Percentiles rank a stretch among this genome's conserved stretches.
Conservation (phyloP, 1,140 invertebrate species). For the Latrodectus geometricus region DNA sequence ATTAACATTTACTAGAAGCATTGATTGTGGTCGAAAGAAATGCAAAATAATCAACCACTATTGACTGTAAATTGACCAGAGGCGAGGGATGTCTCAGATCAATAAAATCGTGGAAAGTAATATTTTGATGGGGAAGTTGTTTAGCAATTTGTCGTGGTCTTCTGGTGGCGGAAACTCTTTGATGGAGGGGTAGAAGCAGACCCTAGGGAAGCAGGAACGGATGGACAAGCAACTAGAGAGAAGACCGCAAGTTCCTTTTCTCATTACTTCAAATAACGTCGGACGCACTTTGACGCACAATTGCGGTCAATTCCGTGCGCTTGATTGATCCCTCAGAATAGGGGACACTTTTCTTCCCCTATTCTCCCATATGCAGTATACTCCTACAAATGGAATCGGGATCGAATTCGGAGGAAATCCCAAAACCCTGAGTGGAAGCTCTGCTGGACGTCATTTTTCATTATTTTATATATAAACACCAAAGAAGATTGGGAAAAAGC, state of each 20-base stretch:
- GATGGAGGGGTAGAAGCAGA: conserved; percentile 5
- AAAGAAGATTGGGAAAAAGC: not conserved
- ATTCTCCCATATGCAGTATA: not conserved
- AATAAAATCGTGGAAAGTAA: conserved; percentile 18
- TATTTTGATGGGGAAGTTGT: conserved; percentile 47
- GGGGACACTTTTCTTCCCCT: not conserved
- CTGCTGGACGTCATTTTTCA: conserved; percentile 31
- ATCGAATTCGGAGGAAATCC: conserved; percentile 43
- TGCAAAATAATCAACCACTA: no score
- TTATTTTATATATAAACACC: not conserved
- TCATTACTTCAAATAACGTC: conserved; percentile 52
- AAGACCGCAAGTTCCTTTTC: conserved; percentile 46
- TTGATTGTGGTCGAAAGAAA: no score
- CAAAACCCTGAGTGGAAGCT: conserved; percentile 22
- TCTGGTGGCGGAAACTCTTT: conserved; percentile 36
- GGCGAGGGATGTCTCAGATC: conserved; percentile 14
- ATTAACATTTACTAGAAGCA: no score
- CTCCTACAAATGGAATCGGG: conserved; percentile 45
- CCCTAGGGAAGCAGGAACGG: not conserved
- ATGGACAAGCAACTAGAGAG: conserved; percentile 3
- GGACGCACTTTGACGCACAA: conserved; percentile 52
- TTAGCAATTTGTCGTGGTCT: conserved; percentile 47
- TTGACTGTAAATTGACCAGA: not conserved
- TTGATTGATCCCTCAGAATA: conserved; percentile 42
- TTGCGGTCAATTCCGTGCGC: conserved; percentile 44